Conservation (phyloP, 2,888 invertebrate species). For the Melinopterus prodromus region DNA sequence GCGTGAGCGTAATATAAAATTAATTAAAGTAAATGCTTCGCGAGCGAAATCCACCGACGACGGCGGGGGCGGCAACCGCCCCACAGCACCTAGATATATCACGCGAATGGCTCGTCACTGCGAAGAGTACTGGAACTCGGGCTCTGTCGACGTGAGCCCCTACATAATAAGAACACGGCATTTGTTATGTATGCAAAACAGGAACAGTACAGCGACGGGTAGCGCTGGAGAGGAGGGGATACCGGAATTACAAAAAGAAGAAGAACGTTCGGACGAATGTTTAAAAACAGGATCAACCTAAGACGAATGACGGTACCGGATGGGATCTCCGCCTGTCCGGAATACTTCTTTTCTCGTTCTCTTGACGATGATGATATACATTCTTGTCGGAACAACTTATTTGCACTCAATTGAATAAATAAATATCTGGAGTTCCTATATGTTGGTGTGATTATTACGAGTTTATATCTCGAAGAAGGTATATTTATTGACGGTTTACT, state of each 20-base stretch:
- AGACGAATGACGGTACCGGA: background rate
- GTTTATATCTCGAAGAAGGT: too few relatives aligned
- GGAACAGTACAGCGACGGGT: background rate
- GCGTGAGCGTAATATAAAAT: conserved; percentile 4
- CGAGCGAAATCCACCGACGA: background rate
- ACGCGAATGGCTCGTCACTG: background rate
- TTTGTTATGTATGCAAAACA: conserved; percentile 4
- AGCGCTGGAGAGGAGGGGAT: background rate
- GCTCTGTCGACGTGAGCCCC: background rate
- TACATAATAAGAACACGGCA: conserved; percentile 4
- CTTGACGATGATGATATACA: too few relatives aligned
- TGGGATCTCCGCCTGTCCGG: too few relatives aligned
- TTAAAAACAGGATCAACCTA: background rate
- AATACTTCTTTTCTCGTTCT: too few relatives aligned
- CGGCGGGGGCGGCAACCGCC: background rate
- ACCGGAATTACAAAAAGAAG: background rate
- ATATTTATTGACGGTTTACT: too few relatives aligned
- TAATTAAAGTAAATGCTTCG: conserved; percentile 4
- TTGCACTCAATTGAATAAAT: too few relatives aligned
- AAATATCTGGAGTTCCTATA: too few relatives aligned
- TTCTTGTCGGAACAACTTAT: too few relatives aligned
- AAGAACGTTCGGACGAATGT: background rate
- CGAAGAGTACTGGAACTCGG: background rate
- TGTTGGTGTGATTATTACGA: too few relatives aligned
- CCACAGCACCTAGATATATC: background rate